Conservation (phyloP, 1,140 invertebrate species). For the Hyles euphorbiae region DNA sequence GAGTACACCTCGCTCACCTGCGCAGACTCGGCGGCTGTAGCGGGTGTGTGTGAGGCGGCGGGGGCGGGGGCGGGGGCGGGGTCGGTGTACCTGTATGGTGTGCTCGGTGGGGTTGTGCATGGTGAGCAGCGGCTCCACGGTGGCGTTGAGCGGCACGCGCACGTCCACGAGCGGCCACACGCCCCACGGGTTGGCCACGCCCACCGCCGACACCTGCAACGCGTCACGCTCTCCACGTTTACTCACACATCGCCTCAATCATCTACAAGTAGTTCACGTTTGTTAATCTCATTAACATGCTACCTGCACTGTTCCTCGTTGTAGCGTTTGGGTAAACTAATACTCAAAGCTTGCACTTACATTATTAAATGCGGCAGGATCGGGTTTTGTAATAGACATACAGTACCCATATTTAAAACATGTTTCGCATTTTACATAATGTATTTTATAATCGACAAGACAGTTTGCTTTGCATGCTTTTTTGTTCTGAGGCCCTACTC, state of each 20-base stretch:
- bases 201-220: constrained; percentile 52
- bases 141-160: constrained; percentile 93
- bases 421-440: no score
- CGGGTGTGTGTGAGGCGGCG: constrained; percentile 11
- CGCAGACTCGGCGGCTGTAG: not conserved
- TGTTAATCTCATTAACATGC: no score
- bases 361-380: no score
- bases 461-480: no score
- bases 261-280: no score
- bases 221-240: not conserved
- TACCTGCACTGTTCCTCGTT: no score
- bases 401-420: no score
- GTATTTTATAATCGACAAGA: no score
- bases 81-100: constrained; percentile 82
- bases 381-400: no score
- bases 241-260: not conserved
- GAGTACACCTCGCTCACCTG: constrained; percentile 93
- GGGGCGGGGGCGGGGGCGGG: constrained; percentile 27
- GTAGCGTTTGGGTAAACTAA: no score
- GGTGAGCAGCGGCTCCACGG: constrained; percentile 91
- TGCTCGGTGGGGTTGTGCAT: constrained; percentile 95
- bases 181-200: constrained; percentile 91
- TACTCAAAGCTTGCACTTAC: no score
- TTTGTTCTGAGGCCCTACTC: no score
- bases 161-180: constrained; percentile 92